These are phyloP conservation scores for Drosophila ambigua DNA, from an alignment of 1,140 invertebrate species.

Conservation along the genomic window DNA sequence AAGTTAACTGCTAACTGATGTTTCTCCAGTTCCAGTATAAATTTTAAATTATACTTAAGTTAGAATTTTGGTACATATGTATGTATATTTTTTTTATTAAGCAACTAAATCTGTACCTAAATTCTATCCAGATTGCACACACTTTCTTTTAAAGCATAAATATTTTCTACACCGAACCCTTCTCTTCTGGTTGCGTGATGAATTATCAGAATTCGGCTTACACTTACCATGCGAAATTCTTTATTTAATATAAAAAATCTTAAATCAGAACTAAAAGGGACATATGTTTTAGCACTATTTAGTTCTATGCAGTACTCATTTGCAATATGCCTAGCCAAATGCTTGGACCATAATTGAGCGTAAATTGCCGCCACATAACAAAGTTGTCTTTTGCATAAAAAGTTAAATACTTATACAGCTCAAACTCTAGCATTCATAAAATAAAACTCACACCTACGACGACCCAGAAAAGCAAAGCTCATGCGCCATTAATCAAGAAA, in stretches of 20 bases:
- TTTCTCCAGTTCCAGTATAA: too few species aligned
- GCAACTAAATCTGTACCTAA: neutral
- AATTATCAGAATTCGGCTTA: constrained; percentile 9
- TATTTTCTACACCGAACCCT: neutral
- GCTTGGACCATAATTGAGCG: constrained; percentile 65
- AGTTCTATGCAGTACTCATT: constrained; percentile 12
- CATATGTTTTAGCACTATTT: constrained; percentile 31
- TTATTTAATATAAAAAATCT: constrained; percentile 43
- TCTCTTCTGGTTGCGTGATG: neutral
- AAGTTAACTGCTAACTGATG: too few species aligned
- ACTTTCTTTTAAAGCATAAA: too few species aligned
- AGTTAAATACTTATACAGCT: constrained; percentile 54
- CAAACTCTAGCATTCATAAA: constrained; percentile 23
- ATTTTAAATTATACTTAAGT: too few species aligned
- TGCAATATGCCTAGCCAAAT: constrained; percentile 33
- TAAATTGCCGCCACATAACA: constrained; percentile 71
- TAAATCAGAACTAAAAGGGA: constrained; percentile 39
- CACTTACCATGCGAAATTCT: neutral
- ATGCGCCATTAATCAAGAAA: constrained; percentile 72
- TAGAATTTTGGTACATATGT: neutral
- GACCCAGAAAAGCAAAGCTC: constrained; percentile 42
- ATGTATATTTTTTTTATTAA: constrained; percentile 25
- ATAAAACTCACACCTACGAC: constrained; percentile 45
- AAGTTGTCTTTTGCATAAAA: constrained; percentile 68
- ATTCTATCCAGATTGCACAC: neutral